These are phyloP conservation scores for Tetramorium alpestre DNA, from an alignment of 1,140 invertebrate species.

Conservation along the genomic window DNA sequence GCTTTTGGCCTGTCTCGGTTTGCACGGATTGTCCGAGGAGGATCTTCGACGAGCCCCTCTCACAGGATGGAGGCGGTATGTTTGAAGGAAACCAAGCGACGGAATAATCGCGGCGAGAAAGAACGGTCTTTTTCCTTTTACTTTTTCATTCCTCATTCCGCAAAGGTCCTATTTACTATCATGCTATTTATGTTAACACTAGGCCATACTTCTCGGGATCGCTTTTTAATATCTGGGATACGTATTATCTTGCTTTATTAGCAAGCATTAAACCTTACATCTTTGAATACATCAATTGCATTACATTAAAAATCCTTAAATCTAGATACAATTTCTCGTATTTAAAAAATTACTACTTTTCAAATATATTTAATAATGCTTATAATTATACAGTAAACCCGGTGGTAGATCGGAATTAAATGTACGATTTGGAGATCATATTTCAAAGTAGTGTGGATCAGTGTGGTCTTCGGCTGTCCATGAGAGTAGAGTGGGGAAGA, in stretches of 20 bases:
- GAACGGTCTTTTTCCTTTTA: neutral
- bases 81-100: slow-evolving; percentile 32
- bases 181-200: neutral
- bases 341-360: neutral
- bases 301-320: slow-evolving; percentile 5
- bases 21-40: slow-evolving; percentile 91
- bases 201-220: neutral
- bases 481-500: neutral
- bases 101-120: neutral
- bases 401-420: neutral
- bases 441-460: neutral
- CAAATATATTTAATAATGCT: neutral
- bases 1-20: slow-evolving; percentile 92
- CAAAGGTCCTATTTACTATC: neutral
- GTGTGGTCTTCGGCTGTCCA: neutral
- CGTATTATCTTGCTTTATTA: slow-evolving; percentile 4
- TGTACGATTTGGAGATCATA: neutral
- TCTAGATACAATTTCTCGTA: neutral
- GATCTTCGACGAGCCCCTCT: slow-evolving; percentile 91
- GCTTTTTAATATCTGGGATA: slow-evolving; percentile 14
- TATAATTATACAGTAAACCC: neutral
- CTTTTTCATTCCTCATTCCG: neutral
- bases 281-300: neutral
- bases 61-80: slow-evolving; percentile 93
- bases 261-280: neutral